Evolutionary conservation across 2,797 vertebrate species (phyloP).

Genomic region (Danio aesculapii): DNA sequence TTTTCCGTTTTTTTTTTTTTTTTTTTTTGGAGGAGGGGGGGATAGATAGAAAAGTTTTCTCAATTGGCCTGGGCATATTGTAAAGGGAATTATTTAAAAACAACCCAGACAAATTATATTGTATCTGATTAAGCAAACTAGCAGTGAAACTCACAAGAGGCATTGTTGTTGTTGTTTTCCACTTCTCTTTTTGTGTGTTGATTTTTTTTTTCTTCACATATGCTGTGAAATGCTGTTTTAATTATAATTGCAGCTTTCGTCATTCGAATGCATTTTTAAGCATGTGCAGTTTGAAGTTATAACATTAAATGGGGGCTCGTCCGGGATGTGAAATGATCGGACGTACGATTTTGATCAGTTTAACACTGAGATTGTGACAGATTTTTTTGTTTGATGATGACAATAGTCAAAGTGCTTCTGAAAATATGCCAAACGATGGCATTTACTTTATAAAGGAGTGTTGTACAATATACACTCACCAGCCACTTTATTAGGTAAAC

Average conservation of each 20-base stretch:
- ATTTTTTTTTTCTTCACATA: slow-evolving; percentile 55
- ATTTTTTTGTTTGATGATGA: too few species aligned
- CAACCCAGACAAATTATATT: slow-evolving; percentile 74
- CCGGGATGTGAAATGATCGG: too few species aligned
- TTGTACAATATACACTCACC: too few species aligned
- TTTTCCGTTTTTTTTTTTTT: slow-evolving; percentile 59
- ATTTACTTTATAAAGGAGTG: too few species aligned
- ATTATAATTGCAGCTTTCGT: slow-evolving; percentile 57
- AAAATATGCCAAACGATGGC: too few species aligned
- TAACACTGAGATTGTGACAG: too few species aligned
- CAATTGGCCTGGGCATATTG: slow-evolving; percentile 67
- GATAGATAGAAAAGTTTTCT: slow-evolving; percentile 60
- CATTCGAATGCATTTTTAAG: neutral
- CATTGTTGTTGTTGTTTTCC: slow-evolving; percentile 63
- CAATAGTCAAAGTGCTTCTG: too few species aligned
- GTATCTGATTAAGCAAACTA: slow-evolving; percentile 77
- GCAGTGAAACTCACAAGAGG: slow-evolving; percentile 71
- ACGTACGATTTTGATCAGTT: too few species aligned
- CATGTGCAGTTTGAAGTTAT: too few species aligned
- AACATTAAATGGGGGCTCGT: too few species aligned
- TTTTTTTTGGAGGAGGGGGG: neutral
- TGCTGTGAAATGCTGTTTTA: slow-evolving; percentile 60
- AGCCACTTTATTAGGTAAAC: too few species aligned
- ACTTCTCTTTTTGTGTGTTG: slow-evolving; percentile 50
- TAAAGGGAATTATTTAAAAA: slow-evolving; percentile 73